phyloP scores from a whole-genome alignment of 1,140 invertebrate genomes.

The Bombus fervidus region DNA sequence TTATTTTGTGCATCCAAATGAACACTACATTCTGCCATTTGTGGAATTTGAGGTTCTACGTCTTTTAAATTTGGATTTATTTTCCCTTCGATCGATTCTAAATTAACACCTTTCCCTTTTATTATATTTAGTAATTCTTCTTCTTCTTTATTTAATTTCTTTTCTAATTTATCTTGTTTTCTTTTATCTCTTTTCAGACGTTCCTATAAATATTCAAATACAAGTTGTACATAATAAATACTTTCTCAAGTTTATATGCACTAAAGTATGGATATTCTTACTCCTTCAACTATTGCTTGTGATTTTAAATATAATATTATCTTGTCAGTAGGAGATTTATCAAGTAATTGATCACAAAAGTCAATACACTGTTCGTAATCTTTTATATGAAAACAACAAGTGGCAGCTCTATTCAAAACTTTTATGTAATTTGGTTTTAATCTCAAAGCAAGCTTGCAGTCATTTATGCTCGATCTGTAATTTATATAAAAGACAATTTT shows the following conservation, averaged over 20 bases:
- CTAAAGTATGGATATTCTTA: constrained; percentile 60
- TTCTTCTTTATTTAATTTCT: constrained; percentile 84
- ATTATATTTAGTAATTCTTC: constrained; percentile 83
- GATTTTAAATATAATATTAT: constrained; percentile 84
- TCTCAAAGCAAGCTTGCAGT: constrained; percentile 90
- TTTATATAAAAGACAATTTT: constrained; percentile 32
- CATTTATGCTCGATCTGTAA: constrained; percentile 86
- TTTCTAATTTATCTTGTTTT: constrained; percentile 83
- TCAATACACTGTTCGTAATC: constrained; percentile 89
- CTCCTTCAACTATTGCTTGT: constrained; percentile 83
- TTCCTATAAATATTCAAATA: constrained; percentile 56
- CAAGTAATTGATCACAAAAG: constrained; percentile 89
- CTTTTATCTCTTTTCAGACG: constrained; percentile 83
- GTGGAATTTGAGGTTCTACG: constrained; percentile 85
- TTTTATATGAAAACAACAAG: constrained; percentile 87
- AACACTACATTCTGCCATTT: constrained; percentile 84
- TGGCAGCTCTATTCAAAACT: constrained; percentile 88
- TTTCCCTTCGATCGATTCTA: constrained; percentile 74
- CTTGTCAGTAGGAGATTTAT: constrained; percentile 83
- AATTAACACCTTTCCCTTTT: constrained; percentile 81
- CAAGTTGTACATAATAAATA: not conserved
- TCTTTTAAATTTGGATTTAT: constrained; percentile 81
- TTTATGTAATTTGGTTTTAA: constrained; percentile 91
- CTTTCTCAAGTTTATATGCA: not conserved
- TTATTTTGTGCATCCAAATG: constrained; percentile 83